Evolutionary conservation across 1,140 invertebrate genomes (phyloP).

Genomic region (Chironomus striatipennis): DNA sequence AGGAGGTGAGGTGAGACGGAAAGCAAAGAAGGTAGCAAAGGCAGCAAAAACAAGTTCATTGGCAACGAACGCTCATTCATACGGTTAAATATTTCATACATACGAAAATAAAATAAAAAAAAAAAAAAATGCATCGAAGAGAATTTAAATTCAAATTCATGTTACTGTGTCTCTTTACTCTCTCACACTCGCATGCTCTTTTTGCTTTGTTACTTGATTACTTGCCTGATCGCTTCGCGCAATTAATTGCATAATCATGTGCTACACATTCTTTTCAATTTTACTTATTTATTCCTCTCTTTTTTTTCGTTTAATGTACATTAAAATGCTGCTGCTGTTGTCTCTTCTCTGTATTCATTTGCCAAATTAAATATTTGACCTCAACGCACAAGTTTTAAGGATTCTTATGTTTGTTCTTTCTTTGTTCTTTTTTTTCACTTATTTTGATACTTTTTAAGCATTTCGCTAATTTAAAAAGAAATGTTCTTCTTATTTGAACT

Average conservation of each 20-base stretch:
- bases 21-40: not conserved
- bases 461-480: too few relatives aligned
- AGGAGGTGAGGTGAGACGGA: not conserved
- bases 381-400: not conserved
- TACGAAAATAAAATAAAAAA: not conserved
- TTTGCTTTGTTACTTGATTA: not conserved
- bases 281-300: not conserved
- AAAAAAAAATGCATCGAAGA: not conserved
- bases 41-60: conserved; percentile 8
- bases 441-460: too few relatives aligned
- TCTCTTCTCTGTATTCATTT: not conserved
- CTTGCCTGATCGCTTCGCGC: conserved; percentile 2
- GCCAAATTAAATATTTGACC: not conserved
- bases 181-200: not conserved
- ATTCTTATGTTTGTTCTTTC: not conserved
- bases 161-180: not conserved
- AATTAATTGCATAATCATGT: conserved; percentile 14
- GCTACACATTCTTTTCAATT: conserved; percentile 10
- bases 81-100: conserved; percentile 7
- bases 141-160: conserved; percentile 14
- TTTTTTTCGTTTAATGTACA: not conserved
- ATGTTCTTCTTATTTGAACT: too few relatives aligned
- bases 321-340: not conserved
- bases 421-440: too few relatives aligned
- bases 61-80: not conserved